phyloP scores from a whole-genome alignment of 2,888 invertebrate species.

The Glaucopsyche alexis region DNA sequence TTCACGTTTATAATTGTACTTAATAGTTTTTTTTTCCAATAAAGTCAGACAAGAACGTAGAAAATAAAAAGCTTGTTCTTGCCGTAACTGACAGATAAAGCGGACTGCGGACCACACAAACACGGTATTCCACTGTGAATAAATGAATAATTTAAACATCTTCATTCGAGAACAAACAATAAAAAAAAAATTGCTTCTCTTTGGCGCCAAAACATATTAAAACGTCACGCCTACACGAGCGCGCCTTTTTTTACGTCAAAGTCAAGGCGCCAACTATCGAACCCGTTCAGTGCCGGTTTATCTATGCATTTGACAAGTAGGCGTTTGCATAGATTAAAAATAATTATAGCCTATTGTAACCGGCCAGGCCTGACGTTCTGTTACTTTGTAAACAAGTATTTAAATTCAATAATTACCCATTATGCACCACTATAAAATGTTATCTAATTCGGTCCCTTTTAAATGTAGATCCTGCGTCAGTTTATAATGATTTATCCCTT shows the following conservation, averaged over 20 bases:
- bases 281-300: slow-evolving; percentile 29
- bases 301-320: slow-evolving; percentile 42
- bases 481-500: neutral
- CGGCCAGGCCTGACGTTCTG: neutral
- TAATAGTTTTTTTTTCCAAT: neutral
- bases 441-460: neutral
- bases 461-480: neutral
- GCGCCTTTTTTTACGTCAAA: slow-evolving; percentile 13
- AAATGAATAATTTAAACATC: slow-evolving; percentile 18
- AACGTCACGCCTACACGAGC: neutral
- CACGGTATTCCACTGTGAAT: slow-evolving; percentile 9
- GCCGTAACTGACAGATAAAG: neutral
- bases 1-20: no score
- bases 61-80: neutral
- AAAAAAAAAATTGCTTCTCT: slow-evolving; percentile 5
- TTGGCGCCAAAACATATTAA: neutral
- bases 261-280: slow-evolving; percentile 10
- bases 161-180: neutral
- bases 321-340: slow-evolving; percentile 45
- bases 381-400: neutral
- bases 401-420: slow-evolving; percentile 18
- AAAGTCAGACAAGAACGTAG: neutral
- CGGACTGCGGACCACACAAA: neutral
- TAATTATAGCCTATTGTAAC: slow-evolving; percentile 38
- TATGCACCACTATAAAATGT: neutral